These are phyloP conservation scores for Malthinus flaveolus DNA, from an alignment of 2,888 invertebrate genomes.

Conservation along the genomic window DNA sequence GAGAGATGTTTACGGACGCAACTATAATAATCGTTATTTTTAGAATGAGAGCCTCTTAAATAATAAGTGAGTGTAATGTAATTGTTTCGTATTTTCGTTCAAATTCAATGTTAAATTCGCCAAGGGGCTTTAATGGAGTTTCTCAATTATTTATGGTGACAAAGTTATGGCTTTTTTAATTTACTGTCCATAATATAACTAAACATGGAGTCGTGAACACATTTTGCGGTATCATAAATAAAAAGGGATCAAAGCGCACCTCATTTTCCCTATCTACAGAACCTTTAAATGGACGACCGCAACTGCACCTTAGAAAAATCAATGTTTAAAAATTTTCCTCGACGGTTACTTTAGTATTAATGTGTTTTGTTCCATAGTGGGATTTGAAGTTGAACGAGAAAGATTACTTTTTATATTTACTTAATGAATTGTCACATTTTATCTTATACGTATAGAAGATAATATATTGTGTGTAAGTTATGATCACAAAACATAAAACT, in stretches of 20 bases:
- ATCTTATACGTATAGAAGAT: not conserved
- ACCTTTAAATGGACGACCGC: slow-evolving; percentile 41
- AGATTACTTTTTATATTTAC: too few relatives aligned
- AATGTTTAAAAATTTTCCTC: slow-evolving; percentile 13
- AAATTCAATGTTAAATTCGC: too few relatives aligned
- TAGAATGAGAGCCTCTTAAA: too few relatives aligned
- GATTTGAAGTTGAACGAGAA: not conserved
- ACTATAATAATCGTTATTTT: too few relatives aligned
- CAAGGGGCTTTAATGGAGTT: slow-evolving; percentile 25
- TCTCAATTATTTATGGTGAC: slow-evolving; percentile 37
- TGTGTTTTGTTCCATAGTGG: not conserved
- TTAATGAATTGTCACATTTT: too few relatives aligned
- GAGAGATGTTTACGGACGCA: too few relatives aligned
- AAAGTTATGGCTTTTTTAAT: slow-evolving; percentile 40
- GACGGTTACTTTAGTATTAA: slow-evolving; percentile 27
- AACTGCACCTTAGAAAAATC: slow-evolving; percentile 40
- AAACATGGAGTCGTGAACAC: slow-evolving; percentile 40
- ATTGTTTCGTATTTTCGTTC: too few relatives aligned
- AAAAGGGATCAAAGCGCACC: slow-evolving; percentile 42
- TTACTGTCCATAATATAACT: slow-evolving; percentile 39
- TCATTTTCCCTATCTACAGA: slow-evolving; percentile 37
- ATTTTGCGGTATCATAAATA: slow-evolving; percentile 44
- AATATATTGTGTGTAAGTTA: slow-evolving; percentile 1
- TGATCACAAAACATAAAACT: slow-evolving; percentile 16
- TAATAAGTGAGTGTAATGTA: too few relatives aligned